A percentile compares a stretch with the other conserved stretches of the same genome.
These are phyloP conservation scores for Cordilura impudica DNA, from an alignment of 2,888 invertebrate species.

Conservation along the genomic window DNA sequence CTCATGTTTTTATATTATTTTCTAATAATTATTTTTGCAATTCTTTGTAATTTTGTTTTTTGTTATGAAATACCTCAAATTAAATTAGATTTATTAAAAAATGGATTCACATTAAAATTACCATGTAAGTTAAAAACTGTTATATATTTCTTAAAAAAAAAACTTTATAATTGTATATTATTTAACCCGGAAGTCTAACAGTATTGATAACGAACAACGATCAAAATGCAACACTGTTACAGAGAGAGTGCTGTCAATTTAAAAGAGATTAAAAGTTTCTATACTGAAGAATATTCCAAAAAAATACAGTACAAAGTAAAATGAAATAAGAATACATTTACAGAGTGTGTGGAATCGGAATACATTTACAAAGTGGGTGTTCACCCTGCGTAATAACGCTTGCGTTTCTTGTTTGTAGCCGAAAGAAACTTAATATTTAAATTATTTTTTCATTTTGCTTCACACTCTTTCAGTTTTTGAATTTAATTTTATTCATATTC, in stretches of 20 bases:
- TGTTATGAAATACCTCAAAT: slow-evolving; percentile 67
- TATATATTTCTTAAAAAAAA: not conserved
- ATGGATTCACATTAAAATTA: slow-evolving; percentile 67
- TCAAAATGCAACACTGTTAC: not conserved
- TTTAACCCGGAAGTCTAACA: not conserved
- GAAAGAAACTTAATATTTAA: no score
- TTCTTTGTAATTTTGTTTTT: slow-evolving; percentile 22
- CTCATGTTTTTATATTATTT: slow-evolving; percentile 27
- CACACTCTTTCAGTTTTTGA: no score
- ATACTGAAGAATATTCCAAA: no score
- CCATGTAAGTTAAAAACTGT: slow-evolving; percentile 64
- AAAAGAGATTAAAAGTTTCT: no score
- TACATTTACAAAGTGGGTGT: no score
- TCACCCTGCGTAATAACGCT: no score
- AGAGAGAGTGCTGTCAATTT: not conserved
- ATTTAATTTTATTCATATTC: no score
- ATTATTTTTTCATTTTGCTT: no score
- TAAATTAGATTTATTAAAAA: slow-evolving; percentile 62
- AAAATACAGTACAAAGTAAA: no score
- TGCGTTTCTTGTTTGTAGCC: no score
- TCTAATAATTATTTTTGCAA: not conserved
- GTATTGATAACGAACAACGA: not conserved
- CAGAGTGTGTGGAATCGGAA: no score
- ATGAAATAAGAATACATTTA: no score
- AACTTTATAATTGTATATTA: not conserved